Percentiles rank a stretch among this genome's conserved stretches.
Evolutionary conservation across 2,888 invertebrate genomes (phyloP).

Genomic region (Pseudoips prasinana): DNA sequence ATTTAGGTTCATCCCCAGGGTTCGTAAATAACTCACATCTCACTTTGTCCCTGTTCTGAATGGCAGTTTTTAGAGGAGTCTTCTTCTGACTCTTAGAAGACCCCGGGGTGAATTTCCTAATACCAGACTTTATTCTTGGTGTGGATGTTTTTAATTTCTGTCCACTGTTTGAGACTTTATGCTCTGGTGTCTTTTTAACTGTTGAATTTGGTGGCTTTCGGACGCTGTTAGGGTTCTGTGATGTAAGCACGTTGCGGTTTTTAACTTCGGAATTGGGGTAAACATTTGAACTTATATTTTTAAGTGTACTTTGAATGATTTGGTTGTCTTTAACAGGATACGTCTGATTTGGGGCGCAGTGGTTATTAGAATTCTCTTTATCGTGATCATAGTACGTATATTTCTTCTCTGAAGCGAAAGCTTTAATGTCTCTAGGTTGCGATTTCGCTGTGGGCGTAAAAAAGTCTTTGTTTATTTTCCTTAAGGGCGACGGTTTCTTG

Average conservation of each 20-base stretch:
- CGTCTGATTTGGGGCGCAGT: conserved; percentile 43
- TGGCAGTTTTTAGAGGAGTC: conserved; percentile 42
- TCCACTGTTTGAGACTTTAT: conserved; percentile 40
- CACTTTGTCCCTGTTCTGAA: conserved; percentile 61
- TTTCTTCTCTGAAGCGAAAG: conserved; percentile 59
- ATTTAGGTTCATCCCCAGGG: conserved; percentile 31
- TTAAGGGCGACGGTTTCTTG: conserved; percentile 39
- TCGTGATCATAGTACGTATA: conserved; percentile 36
- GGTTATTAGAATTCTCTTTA: conserved; percentile 55
- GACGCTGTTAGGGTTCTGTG: conserved; percentile 40
- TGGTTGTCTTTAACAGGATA: conserved; percentile 46
- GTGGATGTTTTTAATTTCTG: conserved; percentile 58
- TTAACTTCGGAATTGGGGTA: conserved; percentile 44
- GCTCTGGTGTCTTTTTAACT: conserved; percentile 55
- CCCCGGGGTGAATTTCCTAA: conserved; percentile 62
- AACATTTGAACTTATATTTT: conserved; percentile 24
- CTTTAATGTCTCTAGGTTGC: conserved; percentile 43
- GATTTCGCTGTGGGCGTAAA: conserved; percentile 50
- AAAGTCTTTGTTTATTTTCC: conserved; percentile 41
- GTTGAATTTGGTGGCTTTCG: conserved; percentile 33
- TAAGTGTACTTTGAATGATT: conserved; percentile 35
- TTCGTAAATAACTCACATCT: conserved; percentile 62
- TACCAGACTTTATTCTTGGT: conserved; percentile 66
- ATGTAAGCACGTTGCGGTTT: conserved; percentile 43
- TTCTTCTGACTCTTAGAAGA: conserved; percentile 59